These are phyloP conservation scores for Sitophilus oryzae DNA, from an alignment of 1,140 invertebrate genomes.

Conservation along the genomic window DNA sequence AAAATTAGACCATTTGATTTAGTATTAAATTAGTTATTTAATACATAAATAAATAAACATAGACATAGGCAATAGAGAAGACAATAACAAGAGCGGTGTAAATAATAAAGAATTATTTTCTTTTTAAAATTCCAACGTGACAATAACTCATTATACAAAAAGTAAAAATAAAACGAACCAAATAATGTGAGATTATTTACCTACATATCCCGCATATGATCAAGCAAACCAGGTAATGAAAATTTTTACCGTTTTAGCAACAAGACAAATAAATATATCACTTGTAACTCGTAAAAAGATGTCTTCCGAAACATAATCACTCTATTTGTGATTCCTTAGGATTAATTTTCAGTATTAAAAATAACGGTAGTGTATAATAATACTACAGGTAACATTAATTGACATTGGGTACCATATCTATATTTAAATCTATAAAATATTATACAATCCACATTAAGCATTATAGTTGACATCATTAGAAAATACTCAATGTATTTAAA, in stretches of 20 bases:
- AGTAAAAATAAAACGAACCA: constrained; percentile 1
- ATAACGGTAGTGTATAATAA: not conserved
- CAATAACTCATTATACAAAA: constrained; percentile 3
- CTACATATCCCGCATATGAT: not conserved
- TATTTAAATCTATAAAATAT: too few relatives aligned
- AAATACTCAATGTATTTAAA: not conserved
- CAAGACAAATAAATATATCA: constrained; percentile 5
- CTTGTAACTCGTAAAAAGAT: constrained; percentile 19
- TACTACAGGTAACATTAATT: not conserved
- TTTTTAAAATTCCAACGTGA: not conserved
- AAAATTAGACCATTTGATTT: not conserved
- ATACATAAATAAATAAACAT: not conserved
- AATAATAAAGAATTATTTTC: not conserved
- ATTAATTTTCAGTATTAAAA: constrained; percentile 23
- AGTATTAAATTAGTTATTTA: not conserved
- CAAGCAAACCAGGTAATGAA: not conserved
- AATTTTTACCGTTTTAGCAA: not conserved
- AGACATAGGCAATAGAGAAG: constrained; percentile 5
- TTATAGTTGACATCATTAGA: not conserved
- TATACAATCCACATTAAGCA: too few relatives aligned
- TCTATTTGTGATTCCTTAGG: constrained; percentile 22
- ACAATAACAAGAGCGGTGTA: constrained; percentile 2
- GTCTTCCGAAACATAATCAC: constrained; percentile 22
- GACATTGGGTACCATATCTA: too few relatives aligned
- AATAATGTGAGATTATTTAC: constrained; percentile 2